phyloP scores from a whole-genome alignment of 2,113 vertebrate species.

The Cheirogaleus medius region DNA sequence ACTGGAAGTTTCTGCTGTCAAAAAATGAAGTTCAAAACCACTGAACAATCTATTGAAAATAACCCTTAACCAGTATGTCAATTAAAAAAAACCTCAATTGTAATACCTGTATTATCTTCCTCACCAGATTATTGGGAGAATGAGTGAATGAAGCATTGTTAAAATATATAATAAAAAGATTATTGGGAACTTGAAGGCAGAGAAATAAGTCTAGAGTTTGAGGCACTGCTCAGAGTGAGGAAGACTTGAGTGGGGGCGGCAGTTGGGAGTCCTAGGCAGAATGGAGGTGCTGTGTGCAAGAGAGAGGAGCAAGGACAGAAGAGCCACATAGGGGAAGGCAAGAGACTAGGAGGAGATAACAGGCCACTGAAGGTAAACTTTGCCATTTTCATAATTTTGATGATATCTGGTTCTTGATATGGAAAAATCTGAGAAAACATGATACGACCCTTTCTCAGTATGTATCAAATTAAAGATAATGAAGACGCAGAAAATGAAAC shows the following conservation, averaged over 20 bases:
- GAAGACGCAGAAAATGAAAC: conserved; percentile 13
- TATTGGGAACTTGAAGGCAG: background rate
- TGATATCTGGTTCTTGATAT: background rate
- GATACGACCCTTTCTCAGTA: background rate
- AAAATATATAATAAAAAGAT: conserved; percentile 40
- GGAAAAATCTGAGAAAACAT: background rate
- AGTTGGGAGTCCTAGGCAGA: background rate
- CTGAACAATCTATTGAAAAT: background rate
- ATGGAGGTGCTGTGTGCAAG: background rate
- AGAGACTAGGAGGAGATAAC: background rate
- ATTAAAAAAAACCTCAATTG: background rate
- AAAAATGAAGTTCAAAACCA: conserved; percentile 17
- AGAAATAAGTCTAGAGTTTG: background rate
- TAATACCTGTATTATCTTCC: conserved; percentile 23
- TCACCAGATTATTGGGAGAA: background rate
- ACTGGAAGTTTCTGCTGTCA: conserved; percentile 30
- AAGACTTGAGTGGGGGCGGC: background rate
- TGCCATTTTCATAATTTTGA: background rate
- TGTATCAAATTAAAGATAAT: background rate
- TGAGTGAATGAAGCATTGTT: background rate
- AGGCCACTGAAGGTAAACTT: background rate
- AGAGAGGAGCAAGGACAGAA: background rate
- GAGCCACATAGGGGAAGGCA: background rate
- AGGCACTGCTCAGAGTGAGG: background rate
- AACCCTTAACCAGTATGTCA: background rate